Conservation (phyloP, 2,888 invertebrate genomes). For the Oithona nana region DNA sequence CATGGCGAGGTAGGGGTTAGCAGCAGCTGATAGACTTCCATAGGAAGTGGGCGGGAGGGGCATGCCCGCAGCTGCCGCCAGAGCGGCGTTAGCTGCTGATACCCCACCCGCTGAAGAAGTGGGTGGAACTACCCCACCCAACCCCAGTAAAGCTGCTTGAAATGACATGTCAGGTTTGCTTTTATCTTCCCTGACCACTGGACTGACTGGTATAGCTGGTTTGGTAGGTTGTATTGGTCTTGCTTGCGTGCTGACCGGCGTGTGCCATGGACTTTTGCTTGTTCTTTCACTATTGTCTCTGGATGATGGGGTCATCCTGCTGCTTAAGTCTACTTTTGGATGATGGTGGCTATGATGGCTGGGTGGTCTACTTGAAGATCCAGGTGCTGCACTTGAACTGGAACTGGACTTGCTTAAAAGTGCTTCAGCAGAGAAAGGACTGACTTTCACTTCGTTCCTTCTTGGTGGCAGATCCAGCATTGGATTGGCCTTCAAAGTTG, state of each 20-base stretch:
- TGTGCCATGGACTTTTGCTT: constrained; percentile 11
- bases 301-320: not conserved
- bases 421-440: constrained; percentile 14
- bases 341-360: not conserved
- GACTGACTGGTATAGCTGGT: constrained; percentile 13
- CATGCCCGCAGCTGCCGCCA: not conserved
- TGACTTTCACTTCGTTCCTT: constrained; percentile 2
- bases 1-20: constrained; percentile 9
- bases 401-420: constrained; percentile 6
- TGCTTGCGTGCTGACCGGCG: not conserved
- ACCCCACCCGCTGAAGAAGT: not conserved
- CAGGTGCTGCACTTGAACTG: not conserved
- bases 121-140: not conserved
- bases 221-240: not conserved
- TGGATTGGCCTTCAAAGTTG: not conserved
- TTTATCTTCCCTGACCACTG: constrained; percentile 8
- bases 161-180: not conserved
- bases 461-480: not conserved
- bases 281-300: not conserved
- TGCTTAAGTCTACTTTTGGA: too few species aligned
- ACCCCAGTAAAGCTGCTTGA: not conserved
- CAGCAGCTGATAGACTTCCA: too few species aligned
- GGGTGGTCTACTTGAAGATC: not conserved
- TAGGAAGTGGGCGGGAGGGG: not conserved
- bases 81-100: not conserved